Percentiles rank a stretch among this genome's conserved stretches.
Evolutionary conservation across 2,113 vertebrate species (phyloP).

Genomic region (Pelmatolapia mariae): DNA sequence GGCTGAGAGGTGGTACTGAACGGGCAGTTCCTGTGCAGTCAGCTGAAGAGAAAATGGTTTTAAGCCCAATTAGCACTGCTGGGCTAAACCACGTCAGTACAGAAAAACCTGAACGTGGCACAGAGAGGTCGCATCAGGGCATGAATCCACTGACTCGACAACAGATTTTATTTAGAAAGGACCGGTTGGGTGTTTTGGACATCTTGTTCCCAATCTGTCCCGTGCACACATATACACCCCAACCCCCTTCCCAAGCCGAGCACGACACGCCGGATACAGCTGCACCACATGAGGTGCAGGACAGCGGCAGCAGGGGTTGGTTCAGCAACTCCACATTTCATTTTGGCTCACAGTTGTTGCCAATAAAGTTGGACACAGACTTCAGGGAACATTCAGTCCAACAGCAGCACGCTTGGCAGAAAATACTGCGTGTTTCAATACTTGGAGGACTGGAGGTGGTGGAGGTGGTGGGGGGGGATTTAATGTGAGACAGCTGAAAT

Average conservation of each 20-base stretch:
- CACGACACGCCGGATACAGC: slow-evolving; percentile 38
- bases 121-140: not conserved
- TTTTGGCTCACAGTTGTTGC: slow-evolving; percentile 20
- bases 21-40: slow-evolving; percentile 16
- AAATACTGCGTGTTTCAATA: not conserved
- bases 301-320: slow-evolving; percentile 23
- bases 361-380: slow-evolving; percentile 26
- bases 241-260: not conserved
- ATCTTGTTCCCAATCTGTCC: slow-evolving; percentile 7
- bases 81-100: not conserved
- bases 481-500: slow-evolving; percentile 24
- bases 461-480: not conserved
- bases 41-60: slow-evolving; percentile 28
- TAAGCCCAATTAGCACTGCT: slow-evolving; percentile 32
- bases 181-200: slow-evolving; percentile 17
- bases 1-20: slow-evolving; percentile 21
- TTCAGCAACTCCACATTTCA: slow-evolving; percentile 29
- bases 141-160: not conserved
- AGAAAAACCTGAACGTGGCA: not conserved
- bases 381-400: slow-evolving; percentile 3
- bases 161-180: not conserved
- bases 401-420: slow-evolving; percentile 10
- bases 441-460: not conserved
- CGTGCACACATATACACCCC: not conserved
- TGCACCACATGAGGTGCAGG: slow-evolving; percentile 15